Conservation (phyloP, 2,797 vertebrate species). For the Sylvia borin region DNA sequence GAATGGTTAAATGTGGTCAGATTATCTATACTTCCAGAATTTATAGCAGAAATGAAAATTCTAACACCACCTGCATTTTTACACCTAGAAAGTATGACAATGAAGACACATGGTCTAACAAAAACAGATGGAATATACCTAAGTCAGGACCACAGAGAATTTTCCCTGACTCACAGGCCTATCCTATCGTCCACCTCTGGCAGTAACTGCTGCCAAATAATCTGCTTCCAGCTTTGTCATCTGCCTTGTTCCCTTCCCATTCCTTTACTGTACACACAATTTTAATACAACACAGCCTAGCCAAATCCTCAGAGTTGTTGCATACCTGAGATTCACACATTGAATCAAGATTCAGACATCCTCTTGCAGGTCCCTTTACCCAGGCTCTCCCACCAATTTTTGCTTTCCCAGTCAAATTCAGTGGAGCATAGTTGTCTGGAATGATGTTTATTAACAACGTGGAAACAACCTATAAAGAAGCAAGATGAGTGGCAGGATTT, state of each 20-base stretch:
- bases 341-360: slow-evolving; percentile 72
- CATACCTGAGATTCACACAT: slow-evolving; percentile 97
- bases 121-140: not conserved
- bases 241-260: not conserved
- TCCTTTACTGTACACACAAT: not conserved
- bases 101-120: not conserved
- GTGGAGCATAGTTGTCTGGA: slow-evolving; percentile 82
- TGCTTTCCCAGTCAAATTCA: slow-evolving; percentile 89
- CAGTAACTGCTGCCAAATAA: not conserved
- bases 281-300: not conserved
- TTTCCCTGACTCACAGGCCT: not conserved
- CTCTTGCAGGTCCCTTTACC: slow-evolving; percentile 80
- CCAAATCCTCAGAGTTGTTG: not conserved
- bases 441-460: slow-evolving; percentile 92
- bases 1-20: not conserved
- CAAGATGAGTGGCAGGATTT: not conserved
- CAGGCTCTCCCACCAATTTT: slow-evolving; percentile 92
- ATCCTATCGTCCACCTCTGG: not conserved
- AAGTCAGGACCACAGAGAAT: not conserved
- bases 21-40: not conserved
- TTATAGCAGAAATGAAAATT: not conserved
- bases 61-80: not conserved
- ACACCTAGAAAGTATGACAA: not conserved
- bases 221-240: not conserved
- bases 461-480: slow-evolving; percentile 86